Evolutionary conservation across 2,113 vertebrate species (phyloP).

Genomic region (Candoia aspera): DNA sequence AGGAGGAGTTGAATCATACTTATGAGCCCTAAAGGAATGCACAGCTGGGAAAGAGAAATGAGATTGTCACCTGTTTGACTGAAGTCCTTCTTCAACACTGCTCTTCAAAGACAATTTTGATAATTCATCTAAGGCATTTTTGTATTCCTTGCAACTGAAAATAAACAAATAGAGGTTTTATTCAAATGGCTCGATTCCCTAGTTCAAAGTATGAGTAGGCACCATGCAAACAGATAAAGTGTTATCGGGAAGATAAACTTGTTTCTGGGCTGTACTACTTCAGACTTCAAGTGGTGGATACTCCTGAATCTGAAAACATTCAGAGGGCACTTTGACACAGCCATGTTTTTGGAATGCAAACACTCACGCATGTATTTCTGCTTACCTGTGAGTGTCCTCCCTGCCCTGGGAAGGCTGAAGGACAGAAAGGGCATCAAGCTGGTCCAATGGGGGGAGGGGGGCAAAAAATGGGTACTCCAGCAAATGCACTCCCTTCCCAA

Average conservation of each 20-base stretch:
- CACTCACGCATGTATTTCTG: neutral
- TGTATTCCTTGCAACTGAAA: conserved; percentile 94
- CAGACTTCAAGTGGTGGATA: neutral
- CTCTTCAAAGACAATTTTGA: conserved; percentile 79
- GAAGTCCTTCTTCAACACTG: conserved; percentile 80
- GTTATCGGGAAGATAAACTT: neutral
- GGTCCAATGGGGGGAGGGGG: neutral
- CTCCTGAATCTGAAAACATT: neutral
- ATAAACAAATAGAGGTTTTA: conserved; percentile 25
- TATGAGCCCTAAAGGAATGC: neutral
- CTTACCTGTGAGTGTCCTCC: neutral
- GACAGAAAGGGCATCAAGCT: neutral
- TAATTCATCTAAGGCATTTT: conserved; percentile 91
- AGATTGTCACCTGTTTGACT: conserved; percentile 74
- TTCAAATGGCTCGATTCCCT: neutral
- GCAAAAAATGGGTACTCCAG: neutral
- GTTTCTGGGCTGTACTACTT: neutral
- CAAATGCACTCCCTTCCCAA: neutral
- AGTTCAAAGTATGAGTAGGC: neutral
- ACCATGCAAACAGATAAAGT: neutral
- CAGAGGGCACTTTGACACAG: too few species aligned
- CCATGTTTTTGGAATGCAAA: neutral
- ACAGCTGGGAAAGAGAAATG: neutral
- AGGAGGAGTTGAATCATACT: neutral
- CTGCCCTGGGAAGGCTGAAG: neutral